Percentiles rank a stretch among this genome's conserved stretches.
Evolutionary conservation across 1,140 invertebrate genomes (phyloP).

Genomic region (Triops cancriformis): DNA sequence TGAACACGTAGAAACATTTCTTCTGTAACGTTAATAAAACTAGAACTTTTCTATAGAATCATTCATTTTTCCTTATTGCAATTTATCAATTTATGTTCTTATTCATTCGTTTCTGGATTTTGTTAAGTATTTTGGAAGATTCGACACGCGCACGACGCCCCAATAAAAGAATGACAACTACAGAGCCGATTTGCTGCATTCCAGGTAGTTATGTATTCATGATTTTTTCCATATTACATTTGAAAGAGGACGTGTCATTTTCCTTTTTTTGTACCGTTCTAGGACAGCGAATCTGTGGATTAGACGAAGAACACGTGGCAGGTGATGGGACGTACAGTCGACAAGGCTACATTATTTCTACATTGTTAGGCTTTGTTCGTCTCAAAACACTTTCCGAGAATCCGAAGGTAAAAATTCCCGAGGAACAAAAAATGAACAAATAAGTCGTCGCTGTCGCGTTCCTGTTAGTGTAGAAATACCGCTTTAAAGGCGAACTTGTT

Average conservation of each 20-base stretch:
- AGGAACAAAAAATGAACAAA: no score
- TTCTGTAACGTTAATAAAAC: no score
- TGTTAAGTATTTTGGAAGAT: not conserved
- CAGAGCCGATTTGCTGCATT: not conserved
- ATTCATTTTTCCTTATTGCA: no score
- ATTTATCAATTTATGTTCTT: no score
- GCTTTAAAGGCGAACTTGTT: conserved; percentile 8
- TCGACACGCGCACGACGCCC: not conserved
- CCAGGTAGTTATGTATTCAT: not conserved
- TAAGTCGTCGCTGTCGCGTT: no score
- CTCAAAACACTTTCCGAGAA: conserved; percentile 26
- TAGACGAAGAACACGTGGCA: conserved; percentile 54
- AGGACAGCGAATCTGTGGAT: conserved; percentile 62
- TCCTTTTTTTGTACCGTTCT: conserved; percentile 21
- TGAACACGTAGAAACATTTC: no score
- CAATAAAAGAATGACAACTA: not conserved
- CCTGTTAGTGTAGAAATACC: no score
- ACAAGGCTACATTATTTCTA: conserved; percentile 75
- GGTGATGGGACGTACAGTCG: conserved; percentile 73
- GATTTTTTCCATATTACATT: not conserved
- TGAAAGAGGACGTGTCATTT: not conserved
- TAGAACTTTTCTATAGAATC: no score
- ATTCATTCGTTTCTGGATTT: no score
- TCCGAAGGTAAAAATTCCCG: not conserved
- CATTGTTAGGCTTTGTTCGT: conserved; percentile 65